Base-by-base conservation (phyloP, 2,888 invertebrate species). In the Melanophora roralis region DNA sequence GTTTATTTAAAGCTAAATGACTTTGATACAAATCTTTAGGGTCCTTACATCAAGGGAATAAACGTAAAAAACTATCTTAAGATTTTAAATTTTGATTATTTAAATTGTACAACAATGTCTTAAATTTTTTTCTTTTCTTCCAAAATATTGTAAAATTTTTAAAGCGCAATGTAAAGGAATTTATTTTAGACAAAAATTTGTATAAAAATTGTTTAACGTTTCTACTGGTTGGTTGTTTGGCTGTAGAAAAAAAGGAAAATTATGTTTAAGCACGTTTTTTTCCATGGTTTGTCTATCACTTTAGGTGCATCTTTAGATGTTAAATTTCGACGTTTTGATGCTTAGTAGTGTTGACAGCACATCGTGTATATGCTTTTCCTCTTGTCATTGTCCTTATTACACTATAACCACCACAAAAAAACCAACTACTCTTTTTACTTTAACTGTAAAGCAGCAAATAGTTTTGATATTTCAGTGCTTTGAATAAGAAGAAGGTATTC, bases 311-410 rank as follows among this genome's bases (percentile, higher is more conserved):
- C 21, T 12, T 47, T 51, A 16, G 16, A 49, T 57, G 67, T 67
- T 67, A 65, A 65, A 62, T 67, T 71, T 71, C 19, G 43, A 53
- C 34, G 34, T 74, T 74, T 53, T 75, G 65, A 62, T 76, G 67
- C 45, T 71, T 23, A 55, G 34, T 72, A 43, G 32, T 45, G 43
- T 27, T 72, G 71, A 67, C 62, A 67, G 81, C 79, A 83, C 83
- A 85, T 84, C 83, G 83, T 86, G 84, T 83, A 84, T 83, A 82
- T 84, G 84, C 85, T 82, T 85, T 85, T 81, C 67, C 57, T 81
- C 78, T 82, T 83, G 77, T 60, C 72, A 77, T 68, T 80, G 68
- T 73, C 64, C 72, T 76, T 68, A 57, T 59, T 73, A 62, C n/a
- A 76, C 40, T 34, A 51, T 51, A 73, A 49, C 68, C 55, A 65